Percentiles rank a stretch among this genome's conserved stretches.
Conservation (phyloP, 1,140 invertebrate genomes). For the Megalopta genalis region DNA sequence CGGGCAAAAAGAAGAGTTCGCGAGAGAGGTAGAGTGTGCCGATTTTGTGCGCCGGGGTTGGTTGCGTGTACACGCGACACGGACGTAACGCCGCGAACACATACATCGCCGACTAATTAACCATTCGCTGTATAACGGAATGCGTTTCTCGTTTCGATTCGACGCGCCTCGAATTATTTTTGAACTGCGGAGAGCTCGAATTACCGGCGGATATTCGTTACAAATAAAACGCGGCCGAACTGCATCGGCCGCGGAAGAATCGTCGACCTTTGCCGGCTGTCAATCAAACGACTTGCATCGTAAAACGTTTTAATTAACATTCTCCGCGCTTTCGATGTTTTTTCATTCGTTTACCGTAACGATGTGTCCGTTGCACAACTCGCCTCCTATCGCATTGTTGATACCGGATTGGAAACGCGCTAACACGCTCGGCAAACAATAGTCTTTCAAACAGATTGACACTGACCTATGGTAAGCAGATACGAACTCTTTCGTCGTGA, state of each 20-base stretch:
- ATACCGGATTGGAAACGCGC: neutral
- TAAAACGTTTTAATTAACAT: slow-evolving; percentile 23
- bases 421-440: neutral
- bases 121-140: slow-evolving; percentile 3
- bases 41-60: too few species aligned
- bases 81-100: slow-evolving; percentile 49
- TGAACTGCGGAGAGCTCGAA: neutral
- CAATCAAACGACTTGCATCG: slow-evolving; percentile 1
- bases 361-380: neutral
- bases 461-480: neutral
- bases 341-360: neutral
- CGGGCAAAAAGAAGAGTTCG: too few species aligned
- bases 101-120: slow-evolving; percentile 63
- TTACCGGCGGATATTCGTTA: neutral
- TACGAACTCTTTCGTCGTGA: neutral
- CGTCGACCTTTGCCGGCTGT: neutral
- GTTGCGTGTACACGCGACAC: neutral
- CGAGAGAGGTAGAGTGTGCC: too few species aligned
- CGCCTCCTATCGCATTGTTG: neutral
- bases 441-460: too few species aligned
- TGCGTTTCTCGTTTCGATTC: slow-evolving; percentile 37
- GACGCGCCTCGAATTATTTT: slow-evolving; percentile 1
- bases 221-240: too few species aligned
- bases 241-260: neutral
- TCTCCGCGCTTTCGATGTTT: neutral